Percentiles rank a stretch among this genome's conserved stretches.
Evolutionary conservation across 1,140 invertebrate species (phyloP).

Genomic region (Leptinotarsa texana): DNA sequence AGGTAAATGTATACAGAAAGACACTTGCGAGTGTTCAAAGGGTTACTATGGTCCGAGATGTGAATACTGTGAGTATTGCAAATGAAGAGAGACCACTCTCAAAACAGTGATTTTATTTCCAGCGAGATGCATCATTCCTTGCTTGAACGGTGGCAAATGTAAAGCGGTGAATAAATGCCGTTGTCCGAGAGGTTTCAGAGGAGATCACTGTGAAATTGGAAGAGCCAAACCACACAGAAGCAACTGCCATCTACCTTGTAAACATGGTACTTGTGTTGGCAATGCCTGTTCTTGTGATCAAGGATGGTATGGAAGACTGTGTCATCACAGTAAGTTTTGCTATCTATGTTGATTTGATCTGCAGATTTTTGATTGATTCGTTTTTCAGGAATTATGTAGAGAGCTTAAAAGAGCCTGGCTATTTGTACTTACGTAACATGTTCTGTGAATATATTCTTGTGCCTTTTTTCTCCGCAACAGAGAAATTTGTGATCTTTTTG

Average conservation of each 20-base stretch:
- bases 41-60: constrained; percentile 87
- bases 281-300: constrained; percentile 73
- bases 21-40: constrained; percentile 86
- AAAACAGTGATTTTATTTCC: constrained; percentile 18
- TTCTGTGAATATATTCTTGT: constrained; percentile 7
- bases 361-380: constrained; percentile 5
- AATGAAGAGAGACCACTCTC: background rate
- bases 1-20: constrained; percentile 93
- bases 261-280: constrained; percentile 72
- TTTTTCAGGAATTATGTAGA: background rate
- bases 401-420: background rate
- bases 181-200: constrained; percentile 75
- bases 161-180: constrained; percentile 84
- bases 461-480: background rate
- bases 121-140: constrained; percentile 90
- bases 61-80: constrained; percentile 82
- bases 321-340: constrained; percentile 63
- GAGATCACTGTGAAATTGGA: constrained; percentile 85
- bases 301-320: constrained; percentile 74
- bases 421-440: constrained; percentile 5
- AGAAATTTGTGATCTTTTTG: no score
- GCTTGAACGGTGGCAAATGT: constrained; percentile 82
- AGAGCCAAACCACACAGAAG: constrained; percentile 67
- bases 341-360: background rate
- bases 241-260: constrained; percentile 70